These are phyloP conservation scores for Albula goreensis DNA, from an alignment of 2,113 vertebrate genomes.

Conservation along the genomic window DNA sequence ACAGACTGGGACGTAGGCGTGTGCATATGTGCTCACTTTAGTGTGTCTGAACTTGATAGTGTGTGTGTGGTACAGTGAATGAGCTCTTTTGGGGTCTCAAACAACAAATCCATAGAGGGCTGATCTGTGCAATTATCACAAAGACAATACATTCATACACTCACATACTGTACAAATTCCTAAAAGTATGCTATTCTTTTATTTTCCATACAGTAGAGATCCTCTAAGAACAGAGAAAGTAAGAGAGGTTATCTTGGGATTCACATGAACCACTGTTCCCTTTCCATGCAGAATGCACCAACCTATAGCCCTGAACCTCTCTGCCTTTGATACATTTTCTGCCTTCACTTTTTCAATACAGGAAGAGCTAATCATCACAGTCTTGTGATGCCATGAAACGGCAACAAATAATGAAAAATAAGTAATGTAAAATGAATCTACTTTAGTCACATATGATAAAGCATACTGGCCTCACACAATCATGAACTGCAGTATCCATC, in stretches of 20 bases:
- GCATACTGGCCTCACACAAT: neutral
- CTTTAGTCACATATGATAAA: neutral
- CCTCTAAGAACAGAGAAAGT: neutral
- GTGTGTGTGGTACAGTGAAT: neutral
- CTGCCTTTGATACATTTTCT: neutral
- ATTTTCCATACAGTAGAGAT: neutral
- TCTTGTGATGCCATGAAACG: neutral
- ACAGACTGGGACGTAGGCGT: neutral
- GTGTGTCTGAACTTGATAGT: neutral
- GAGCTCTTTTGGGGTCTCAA: neutral
- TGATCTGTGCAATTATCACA: neutral
- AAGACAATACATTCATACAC: neutral
- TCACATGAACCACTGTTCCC: slow-evolving; percentile 2
- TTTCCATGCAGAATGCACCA: neutral
- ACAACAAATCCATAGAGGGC: neutral
- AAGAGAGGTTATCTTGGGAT: neutral
- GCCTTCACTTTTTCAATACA: neutral
- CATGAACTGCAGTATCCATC: neutral
- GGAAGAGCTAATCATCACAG: slow-evolving; percentile 6
- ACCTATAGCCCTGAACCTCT: neutral
- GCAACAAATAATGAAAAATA: neutral
- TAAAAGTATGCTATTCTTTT: neutral
- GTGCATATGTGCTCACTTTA: neutral
- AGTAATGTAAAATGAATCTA: neutral
- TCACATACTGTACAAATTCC: neutral